Evolutionary conservation across 1,140 invertebrate genomes (phyloP).

Genomic region (Anastrepha ludens): DNA sequence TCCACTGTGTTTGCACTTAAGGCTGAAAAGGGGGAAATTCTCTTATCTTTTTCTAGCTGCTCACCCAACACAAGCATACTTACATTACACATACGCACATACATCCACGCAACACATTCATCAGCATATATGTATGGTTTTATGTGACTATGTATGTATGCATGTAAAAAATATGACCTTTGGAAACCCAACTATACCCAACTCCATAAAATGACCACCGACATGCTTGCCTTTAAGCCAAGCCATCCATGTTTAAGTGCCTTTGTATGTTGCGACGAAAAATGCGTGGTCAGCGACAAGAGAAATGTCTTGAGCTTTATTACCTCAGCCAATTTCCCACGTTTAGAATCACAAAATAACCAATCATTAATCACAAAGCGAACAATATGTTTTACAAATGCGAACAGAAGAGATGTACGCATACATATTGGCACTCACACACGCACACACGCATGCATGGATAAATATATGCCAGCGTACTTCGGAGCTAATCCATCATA

Average conservation of each 20-base stretch:
- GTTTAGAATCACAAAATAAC: constrained; percentile 73
- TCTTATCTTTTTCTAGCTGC: too few relatives aligned
- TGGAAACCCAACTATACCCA: neutral
- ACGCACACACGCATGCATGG: neutral
- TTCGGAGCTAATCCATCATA: constrained; percentile 30
- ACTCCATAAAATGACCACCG: neutral
- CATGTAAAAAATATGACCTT: neutral
- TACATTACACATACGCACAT: too few relatives aligned
- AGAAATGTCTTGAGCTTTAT: constrained; percentile 48
- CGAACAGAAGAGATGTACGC: constrained; percentile 4
- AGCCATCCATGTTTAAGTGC: constrained; percentile 4
- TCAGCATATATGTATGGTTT: too few relatives aligned
- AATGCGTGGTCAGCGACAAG: constrained; percentile 46
- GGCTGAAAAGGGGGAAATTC: too few relatives aligned
- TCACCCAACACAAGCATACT: too few relatives aligned
- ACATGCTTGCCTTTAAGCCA: neutral
- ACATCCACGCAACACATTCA: too few relatives aligned
- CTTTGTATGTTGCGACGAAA: constrained; percentile 27
- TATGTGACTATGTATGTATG: neutral
- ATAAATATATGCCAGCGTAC: neutral
- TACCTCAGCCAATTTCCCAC: constrained; percentile 63
- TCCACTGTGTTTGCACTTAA: too few relatives aligned
- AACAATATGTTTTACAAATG: constrained; percentile 35
- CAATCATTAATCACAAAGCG: constrained; percentile 71
- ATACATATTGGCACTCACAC: neutral